Evolutionary conservation across 2,113 vertebrate genomes (phyloP), one percentile per base, ranked within the genome.

Genomic region (Plectropomus leopardus): DNA sequence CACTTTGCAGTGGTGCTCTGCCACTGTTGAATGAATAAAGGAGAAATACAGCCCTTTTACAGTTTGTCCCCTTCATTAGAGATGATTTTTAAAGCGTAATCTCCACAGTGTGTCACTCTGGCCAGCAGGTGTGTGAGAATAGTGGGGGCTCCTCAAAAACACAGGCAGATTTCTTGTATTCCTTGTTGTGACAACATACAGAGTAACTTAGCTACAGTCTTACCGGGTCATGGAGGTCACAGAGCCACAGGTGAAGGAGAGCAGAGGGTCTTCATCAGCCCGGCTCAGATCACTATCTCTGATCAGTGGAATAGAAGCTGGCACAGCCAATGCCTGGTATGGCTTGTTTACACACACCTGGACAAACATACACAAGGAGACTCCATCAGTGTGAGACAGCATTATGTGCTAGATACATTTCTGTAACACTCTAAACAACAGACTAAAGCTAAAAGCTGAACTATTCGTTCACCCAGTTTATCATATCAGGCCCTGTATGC

Each of bases 141-240:
- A 28, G 10, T 21, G 44, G 47, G 15, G 48, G 13, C 4, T 34
- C 32, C 4, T 28, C 3, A 34, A 17, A 32, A 53, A 9, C 9
- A 21, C 14, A 5, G 15, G 21, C 17, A 14, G 28, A 50, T 8
- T 34, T 26, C 26, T 14, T 30, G 44, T 14, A 1, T 17, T 16
- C 14, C 14, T 45, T 15, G 44, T 45, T 48, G 42, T 66, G 23
- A 7, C 7, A 8, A 65, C 15, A 1, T 15, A 16, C 15, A 21
- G 11, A 23, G 54, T 23, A 19, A 54, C 23, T 36, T 7, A 26
- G 21, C 55, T 9, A 11, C n/a, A 2, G 28, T 69, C 95, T 95
- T 91, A 97, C 97, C 96, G 96, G 86, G 93, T 97, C 96, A 98
- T 97, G 57, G 59, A 48, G 88, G 94, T 95, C 82, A 94, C 94